These are phyloP conservation scores for Cyaniris semiargus DNA, from an alignment of 2,888 invertebrate genomes.

Conservation along the genomic window DNA sequence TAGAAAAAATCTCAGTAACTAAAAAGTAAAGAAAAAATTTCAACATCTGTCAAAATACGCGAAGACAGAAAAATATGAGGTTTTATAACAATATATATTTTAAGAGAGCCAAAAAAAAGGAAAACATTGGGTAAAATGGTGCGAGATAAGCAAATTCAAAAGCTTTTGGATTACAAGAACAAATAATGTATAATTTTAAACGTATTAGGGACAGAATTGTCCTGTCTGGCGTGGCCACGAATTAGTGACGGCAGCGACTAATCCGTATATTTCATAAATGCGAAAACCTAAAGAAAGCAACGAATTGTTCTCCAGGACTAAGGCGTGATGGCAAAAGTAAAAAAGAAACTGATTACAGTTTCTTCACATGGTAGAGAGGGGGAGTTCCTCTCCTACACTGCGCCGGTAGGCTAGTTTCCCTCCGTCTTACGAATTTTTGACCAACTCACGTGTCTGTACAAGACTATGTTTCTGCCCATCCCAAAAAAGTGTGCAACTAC, in stretches of 20 bases:
- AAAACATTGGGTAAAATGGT: neutral
- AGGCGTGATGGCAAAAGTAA: no score
- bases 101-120: neutral
- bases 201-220: constrained; percentile 20
- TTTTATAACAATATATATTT: neutral
- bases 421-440: no score
- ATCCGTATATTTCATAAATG: neutral
- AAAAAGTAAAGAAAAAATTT: neutral
- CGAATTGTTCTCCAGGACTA: no score
- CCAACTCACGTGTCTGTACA: no score
- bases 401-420: no score
- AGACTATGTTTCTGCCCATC: no score
- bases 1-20: no score
- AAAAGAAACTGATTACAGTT: no score
- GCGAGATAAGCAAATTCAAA: constrained; percentile 11
- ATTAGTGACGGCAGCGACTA: neutral
- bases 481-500: no score
- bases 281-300: neutral
- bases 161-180: constrained; percentile 13
- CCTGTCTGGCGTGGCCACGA: neutral
- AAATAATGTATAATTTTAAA: constrained; percentile 31
- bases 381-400: no score
- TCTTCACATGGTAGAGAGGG: no score
- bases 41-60: neutral
- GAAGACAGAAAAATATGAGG: neutral